Base-by-base conservation (phyloP, 2,113 vertebrate species). In the Aphelocoma coerulescens region DNA sequence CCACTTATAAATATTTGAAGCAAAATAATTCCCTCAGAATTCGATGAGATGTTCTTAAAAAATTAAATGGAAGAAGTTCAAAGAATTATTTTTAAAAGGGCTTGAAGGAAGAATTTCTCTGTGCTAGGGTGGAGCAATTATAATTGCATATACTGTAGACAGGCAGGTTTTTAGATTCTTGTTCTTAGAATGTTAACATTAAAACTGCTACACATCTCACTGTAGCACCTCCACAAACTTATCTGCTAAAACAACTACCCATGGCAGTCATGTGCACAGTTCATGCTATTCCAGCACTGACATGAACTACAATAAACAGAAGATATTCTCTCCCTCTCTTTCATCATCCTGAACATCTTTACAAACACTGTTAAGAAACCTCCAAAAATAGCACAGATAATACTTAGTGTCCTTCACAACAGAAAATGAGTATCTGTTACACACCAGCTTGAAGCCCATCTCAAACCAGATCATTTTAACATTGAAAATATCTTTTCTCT, bases 11-110 rank as follows among this genome's bases (percentile, higher is more conserved):
- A 77, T 63, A 94, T 52, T 61, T 94, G 85, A 92, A 93, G n/a
- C 35, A 84, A 71, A 92, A 48, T 51, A 93, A 77, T 80, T 92
- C 68, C 52, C 72, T 77, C 63, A 88, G 72, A 92, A 93, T 83
- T 74, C 1, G 3, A 82, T 58, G 43, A 44, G 28, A 69, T 41
- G 46, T 43, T 78, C 49, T 65, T 4, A 2, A 85, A 87, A 78
- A 88, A 74, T 9, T 32, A 69, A 88, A 90, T 84, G 55, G 85
- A 94, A 93, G 75, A 84, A 80, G 75, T 93, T 97, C 83, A 95
- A 95, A 92, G 76, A 84, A 86, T 78, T 74, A 81, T 71, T 88
- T 95, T 62, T 4, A 59, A 94, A 93, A 84, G 6, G 23, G 76
- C 80, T 86, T 35, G 51, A 83, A 95, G 76, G 86, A 93, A 95